Conservation (phyloP, 2,113 vertebrate species). For the Trogon surrucura region DNA sequence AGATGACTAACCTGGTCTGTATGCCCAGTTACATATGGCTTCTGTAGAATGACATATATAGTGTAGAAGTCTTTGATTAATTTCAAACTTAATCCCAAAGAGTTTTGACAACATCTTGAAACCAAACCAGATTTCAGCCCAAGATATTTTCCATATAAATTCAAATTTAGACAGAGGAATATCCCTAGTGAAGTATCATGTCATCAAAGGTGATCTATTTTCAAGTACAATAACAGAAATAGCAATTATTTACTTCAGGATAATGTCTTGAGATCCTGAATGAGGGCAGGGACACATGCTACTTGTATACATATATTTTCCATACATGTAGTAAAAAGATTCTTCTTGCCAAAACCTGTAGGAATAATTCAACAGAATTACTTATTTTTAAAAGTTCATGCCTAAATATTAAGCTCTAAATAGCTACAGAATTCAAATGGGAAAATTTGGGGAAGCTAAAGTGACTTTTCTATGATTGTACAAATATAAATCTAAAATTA, state of each 20-base stretch:
- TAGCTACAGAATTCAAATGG: neutral
- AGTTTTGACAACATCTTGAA: neutral
- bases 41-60: neutral
- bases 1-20: neutral
- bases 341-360: neutral
- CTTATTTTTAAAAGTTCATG: slow-evolving; percentile 1
- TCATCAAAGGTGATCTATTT: neutral
- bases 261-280: neutral
- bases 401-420: slow-evolving; percentile 19
- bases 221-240: neutral
- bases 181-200: neutral
- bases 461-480: neutral
- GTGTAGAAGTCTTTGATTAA: neutral
- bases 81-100: neutral
- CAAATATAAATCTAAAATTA: neutral
- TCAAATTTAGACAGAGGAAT: neutral
- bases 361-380: neutral
- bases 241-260: neutral
- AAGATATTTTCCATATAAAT: neutral
- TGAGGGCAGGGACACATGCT: neutral
- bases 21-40: neutral
- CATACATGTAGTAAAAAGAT: neutral
- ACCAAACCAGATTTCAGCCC: neutral
- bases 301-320: neutral
- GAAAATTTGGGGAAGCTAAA: slow-evolving; percentile 13